phyloP scores from a whole-genome alignment of 2,113 vertebrate genomes.

The Hemibates koningsi region DNA sequence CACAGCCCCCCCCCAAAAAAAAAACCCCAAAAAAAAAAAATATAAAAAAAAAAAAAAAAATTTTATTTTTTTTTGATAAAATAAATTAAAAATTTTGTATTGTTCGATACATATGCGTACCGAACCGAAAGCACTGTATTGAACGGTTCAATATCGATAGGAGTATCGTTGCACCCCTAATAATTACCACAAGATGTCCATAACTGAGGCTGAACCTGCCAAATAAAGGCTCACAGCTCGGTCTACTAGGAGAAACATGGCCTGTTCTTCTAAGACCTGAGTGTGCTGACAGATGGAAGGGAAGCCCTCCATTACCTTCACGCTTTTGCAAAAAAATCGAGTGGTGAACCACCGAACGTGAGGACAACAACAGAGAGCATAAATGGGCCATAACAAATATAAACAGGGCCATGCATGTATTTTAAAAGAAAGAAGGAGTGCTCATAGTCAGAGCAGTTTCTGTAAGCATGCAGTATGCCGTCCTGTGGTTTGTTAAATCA shows the following conservation, averaged over 20 bases:
- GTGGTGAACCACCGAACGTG: neutral
- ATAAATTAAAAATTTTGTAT: too few species aligned
- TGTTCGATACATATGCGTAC: too few species aligned
- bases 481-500: neutral
- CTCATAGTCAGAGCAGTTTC: neutral
- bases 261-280: neutral
- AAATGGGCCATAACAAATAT: neutral
- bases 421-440: neutral
- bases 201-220: neutral
- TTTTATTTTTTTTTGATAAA: too few species aligned
- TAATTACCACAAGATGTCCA: neutral
- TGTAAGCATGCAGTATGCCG: neutral
- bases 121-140: too few species aligned
- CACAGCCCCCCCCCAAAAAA: too few species aligned
- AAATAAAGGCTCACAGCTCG: neutral
- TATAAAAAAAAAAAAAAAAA: too few species aligned
- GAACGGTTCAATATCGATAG: too few species aligned
- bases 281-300: neutral
- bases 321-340: neutral
- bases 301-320: accelerated
- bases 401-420: neutral
- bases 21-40: too few species aligned
- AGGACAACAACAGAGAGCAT: neutral
- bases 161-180: neutral
- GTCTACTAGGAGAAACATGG: neutral